Conservation (phyloP, 2,113 vertebrate genomes). For the Xiphophorus hellerii region DNA sequence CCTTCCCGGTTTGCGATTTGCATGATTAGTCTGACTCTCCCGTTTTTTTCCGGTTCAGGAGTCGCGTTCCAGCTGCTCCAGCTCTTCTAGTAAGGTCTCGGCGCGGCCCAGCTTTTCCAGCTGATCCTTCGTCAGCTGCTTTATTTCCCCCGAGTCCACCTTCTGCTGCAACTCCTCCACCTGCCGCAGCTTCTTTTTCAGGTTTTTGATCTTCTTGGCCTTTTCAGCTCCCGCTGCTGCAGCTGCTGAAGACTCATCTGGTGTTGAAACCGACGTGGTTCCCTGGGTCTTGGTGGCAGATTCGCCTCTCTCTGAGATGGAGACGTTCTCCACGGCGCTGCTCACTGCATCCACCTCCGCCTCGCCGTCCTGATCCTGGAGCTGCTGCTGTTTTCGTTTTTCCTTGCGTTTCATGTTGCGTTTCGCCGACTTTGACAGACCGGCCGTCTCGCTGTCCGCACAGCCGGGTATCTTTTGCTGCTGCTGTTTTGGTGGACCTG, state of each 20-base stretch:
- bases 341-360: slow-evolving; percentile 75
- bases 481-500: slow-evolving; percentile 48
- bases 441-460: slow-evolving; percentile 57
- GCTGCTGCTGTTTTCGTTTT: slow-evolving; percentile 90
- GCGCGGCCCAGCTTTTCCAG: slow-evolving; percentile 88
- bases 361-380: slow-evolving; percentile 48
- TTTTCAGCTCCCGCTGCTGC: slow-evolving; percentile 74
- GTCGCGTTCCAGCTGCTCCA: slow-evolving; percentile 84
- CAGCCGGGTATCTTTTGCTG: slow-evolving; percentile 68
- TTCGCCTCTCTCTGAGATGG: slow-evolving; percentile 48
- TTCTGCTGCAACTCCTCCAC: slow-evolving; percentile 91
- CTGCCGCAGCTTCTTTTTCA: slow-evolving; percentile 93
- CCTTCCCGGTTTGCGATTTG: too few species aligned
- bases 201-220: slow-evolving; percentile 89
- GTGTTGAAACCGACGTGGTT: background rate
- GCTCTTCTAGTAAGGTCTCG: slow-evolving; percentile 81
- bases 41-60: slow-evolving; percentile 65
- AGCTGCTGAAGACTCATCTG: slow-evolving; percentile 36
- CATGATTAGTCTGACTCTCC: too few species aligned
- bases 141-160: slow-evolving; percentile 87
- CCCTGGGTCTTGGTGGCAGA: slow-evolving; percentile 29
- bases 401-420: slow-evolving; percentile 95
- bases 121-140: slow-evolving; percentile 88
- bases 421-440: slow-evolving; percentile 90
- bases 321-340: slow-evolving; percentile 79